Conservation (phyloP, 2,888 invertebrate genomes). For the Chrysotoxum bicinctum region DNA sequence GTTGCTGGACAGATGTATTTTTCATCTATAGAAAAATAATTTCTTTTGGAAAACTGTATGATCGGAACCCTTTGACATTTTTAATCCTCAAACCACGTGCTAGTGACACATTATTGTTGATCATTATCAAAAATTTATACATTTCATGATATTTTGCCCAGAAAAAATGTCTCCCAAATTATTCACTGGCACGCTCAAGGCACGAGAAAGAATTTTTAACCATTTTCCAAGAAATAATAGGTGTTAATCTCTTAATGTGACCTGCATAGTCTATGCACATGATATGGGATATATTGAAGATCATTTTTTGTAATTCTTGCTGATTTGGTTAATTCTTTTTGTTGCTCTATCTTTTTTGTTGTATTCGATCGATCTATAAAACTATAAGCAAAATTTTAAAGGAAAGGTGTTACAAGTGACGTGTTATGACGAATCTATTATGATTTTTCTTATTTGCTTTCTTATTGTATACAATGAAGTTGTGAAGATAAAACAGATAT, state of each 20-base stretch:
- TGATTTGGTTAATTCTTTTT: conserved; percentile 35
- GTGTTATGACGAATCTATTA: conserved; percentile 73
- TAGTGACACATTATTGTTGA: conserved; percentile 8
- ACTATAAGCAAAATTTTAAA: conserved; percentile 8
- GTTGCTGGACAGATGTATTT: not conserved
- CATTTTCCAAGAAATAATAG: conserved; percentile 22
- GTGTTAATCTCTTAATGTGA: conserved; percentile 66
- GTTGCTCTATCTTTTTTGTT: conserved; percentile 14
- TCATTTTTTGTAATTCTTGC: conserved; percentile 42
- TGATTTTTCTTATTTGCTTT: conserved; percentile 18
- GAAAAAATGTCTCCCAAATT: conserved; percentile 16
- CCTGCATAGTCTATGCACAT: conserved; percentile 34
- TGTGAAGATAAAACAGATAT: conserved; percentile 31
- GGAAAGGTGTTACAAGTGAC: conserved; percentile 54
- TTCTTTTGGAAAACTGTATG: not conserved
- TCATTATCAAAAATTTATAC: conserved; percentile 8
- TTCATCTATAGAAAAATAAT: not conserved
- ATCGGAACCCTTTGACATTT: conserved; percentile 42
- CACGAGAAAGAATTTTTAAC: not conserved
- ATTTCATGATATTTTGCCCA: conserved; percentile 8
- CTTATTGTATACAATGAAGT: conserved; percentile 1
- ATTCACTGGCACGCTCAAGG: conserved; percentile 19
- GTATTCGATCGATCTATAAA: conserved; percentile 29
- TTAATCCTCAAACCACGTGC: conserved; percentile 53
- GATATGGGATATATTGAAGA: conserved; percentile 3